Percentiles rank a stretch among this genome's conserved stretches.
Conservation (phyloP, 2,888 invertebrate genomes). For the Stramonita haemastoma region DNA sequence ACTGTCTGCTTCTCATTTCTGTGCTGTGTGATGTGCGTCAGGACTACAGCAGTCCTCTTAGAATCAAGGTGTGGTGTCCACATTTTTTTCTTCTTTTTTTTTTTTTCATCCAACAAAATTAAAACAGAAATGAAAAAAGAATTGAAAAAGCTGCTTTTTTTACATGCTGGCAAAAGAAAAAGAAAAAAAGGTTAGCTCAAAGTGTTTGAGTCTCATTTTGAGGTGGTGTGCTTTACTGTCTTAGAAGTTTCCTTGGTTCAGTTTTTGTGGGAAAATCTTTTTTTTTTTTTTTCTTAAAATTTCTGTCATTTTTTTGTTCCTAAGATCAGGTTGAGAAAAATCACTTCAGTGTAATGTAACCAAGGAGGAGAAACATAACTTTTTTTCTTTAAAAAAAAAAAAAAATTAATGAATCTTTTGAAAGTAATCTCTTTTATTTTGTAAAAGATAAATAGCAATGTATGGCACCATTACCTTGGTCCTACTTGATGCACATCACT, state of each 20-base stretch:
- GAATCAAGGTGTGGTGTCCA: constrained; percentile 55
- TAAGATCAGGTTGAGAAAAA: too few species aligned
- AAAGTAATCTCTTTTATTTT: neutral
- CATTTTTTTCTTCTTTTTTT: constrained; percentile 31
- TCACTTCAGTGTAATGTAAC: too few species aligned
- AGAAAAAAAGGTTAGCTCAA: neutral
- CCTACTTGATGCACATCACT: constrained; percentile 35
- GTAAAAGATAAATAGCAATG: neutral
- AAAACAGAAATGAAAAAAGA: neutral
- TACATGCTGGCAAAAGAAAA: constrained; percentile 25
- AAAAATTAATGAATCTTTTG: too few species aligned
- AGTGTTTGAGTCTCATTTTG: constrained; percentile 35
- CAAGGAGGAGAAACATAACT: too few species aligned
- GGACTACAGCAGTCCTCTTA: constrained; percentile 37
- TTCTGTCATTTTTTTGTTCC: neutral
- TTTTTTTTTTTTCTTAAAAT: neutral
- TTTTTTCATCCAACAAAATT: neutral
- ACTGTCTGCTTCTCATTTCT: constrained; percentile 53
- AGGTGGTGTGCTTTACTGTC: constrained; percentile 40
- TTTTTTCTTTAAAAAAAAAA: too few species aligned
- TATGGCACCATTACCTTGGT: constrained; percentile 44
- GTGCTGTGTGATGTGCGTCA: constrained; percentile 40
- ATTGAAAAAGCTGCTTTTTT: neutral
- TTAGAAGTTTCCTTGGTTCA: neutral
- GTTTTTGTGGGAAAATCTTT: neutral